Evolutionary conservation across 1,140 invertebrate species (phyloP), one percentile per base, ranked within the genome.

Genomic region (Pachypeltis micranthus): DNA sequence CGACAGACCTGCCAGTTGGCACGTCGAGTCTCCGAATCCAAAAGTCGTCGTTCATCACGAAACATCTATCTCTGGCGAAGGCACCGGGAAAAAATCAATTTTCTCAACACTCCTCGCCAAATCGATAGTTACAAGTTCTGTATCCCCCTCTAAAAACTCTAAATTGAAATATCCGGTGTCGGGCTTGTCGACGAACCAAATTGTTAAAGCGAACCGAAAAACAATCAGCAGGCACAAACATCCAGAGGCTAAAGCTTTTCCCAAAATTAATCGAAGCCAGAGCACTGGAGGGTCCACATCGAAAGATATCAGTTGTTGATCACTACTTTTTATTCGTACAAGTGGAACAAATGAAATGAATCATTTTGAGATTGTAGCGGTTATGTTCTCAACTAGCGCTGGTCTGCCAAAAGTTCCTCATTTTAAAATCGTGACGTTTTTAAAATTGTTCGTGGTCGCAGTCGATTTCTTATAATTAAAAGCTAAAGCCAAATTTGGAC

Each of bases 131-230:
- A 63, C 63, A 34, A 59, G 61, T 19, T 58, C 64, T 1, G 59
- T 47, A 1, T 23, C 62, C 2, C 62, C 66, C 1, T 65, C 63
- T 10, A 62, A 63, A 16, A 63, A 60, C 28, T 69, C 64, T 21
- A 70, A 70, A 57, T 29, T 69, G 2, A 83, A 83, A 66, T 82
- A 83, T 69, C 80, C 81, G 0, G 80, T 82, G 3, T 81, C 81
- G 21, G 81, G 80, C n/a, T 68, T 83, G 10, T 82, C 80, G 21
- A 81, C 77, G 19, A 78, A 76, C 21, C 80, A 77, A 65, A 80
- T 79, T 63, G 74, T 78, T 16, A 85, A 84, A 67, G 74, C 78
- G 2, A 73, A 74, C 12, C 75, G 81, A 24, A 84, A 81, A 68
- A 70, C 75, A 0, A 75, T 77, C 3, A 77, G 79, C 29, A 79